Conservation (phyloP, 2,888 invertebrate genomes). For the Morpho deidamia region DNA sequence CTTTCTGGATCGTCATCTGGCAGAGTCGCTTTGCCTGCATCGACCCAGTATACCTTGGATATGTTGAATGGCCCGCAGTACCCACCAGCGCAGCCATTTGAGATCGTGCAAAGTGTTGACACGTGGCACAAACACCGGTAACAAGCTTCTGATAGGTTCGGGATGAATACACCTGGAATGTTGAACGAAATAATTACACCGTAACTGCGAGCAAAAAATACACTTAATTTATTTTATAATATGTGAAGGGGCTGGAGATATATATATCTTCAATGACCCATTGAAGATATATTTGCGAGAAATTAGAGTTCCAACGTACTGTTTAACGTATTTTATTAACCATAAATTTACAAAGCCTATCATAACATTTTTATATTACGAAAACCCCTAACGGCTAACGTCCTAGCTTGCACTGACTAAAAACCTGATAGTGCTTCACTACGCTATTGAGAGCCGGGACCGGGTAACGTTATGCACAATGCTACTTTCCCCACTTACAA, state of each 20-base stretch:
- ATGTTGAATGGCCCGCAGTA: slow-evolving; percentile 78
- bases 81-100: slow-evolving; percentile 70
- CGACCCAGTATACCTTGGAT: slow-evolving; percentile 81
- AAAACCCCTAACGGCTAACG: no score
- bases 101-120: slow-evolving; percentile 68
- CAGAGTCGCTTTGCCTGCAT: slow-evolving; percentile 74
- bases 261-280: no score
- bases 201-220: neutral
- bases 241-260: neutral
- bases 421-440: no score
- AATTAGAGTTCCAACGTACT: neutral
- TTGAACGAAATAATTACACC: neutral
- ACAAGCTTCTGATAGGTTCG: slow-evolving; percentile 71
- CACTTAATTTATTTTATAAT: neutral
- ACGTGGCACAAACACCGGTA: slow-evolving; percentile 79
- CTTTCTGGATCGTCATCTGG: slow-evolving; percentile 77
- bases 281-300: no score
- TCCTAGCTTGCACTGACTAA: no score
- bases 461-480: no score
- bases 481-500: no score
- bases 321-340: no score
- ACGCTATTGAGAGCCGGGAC: no score
- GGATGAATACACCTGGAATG: slow-evolving; percentile 52
- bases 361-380: no score
- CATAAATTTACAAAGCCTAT: no score